Percentiles rank a stretch among this genome's conserved stretches.
Conservation (phyloP, 2,888 invertebrate species). For the Drosophila stalkeri region DNA sequence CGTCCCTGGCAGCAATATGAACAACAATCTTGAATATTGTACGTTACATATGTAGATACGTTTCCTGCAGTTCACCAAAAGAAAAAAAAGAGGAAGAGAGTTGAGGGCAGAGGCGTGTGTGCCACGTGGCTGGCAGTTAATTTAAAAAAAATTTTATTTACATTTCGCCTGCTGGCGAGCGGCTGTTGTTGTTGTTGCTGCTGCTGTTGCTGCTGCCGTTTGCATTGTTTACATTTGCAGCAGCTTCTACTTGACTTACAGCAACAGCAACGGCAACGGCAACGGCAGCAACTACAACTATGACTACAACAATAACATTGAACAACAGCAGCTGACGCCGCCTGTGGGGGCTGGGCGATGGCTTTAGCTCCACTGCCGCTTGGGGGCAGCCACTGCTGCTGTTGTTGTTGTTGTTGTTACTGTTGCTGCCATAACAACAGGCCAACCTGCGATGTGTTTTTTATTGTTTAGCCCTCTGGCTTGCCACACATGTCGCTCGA, state of each 20-base stretch:
- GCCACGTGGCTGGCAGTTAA: constrained; percentile 75
- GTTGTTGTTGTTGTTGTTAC: not conserved
- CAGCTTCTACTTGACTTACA: constrained; percentile 73
- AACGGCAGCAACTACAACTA: constrained; percentile 34
- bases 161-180: constrained; percentile 71
- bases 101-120: not conserved
- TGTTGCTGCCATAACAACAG: constrained; percentile 53
- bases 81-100: not conserved
- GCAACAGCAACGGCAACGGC: constrained; percentile 58
- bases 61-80: constrained; percentile 63
- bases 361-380: constrained; percentile 55
- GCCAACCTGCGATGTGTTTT: constrained; percentile 57
- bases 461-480: constrained; percentile 49
- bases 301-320: constrained; percentile 24
- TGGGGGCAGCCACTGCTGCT: constrained; percentile 31
- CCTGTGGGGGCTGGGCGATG: constrained; percentile 27
- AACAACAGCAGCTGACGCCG: constrained; percentile 66
- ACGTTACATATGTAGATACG: constrained; percentile 77
- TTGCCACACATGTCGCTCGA: constrained; percentile 36
- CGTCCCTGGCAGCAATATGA: constrained; percentile 66
- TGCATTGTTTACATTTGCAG: constrained; percentile 74
- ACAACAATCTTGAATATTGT: constrained; percentile 77
- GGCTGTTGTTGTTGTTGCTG: constrained; percentile 41
- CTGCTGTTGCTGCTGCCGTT: constrained; percentile 33
- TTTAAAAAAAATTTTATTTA: constrained; percentile 73